These are phyloP conservation scores for Poeciliopsis prolifica DNA, from an alignment of 2,113 vertebrate species.

Conservation along the genomic window DNA sequence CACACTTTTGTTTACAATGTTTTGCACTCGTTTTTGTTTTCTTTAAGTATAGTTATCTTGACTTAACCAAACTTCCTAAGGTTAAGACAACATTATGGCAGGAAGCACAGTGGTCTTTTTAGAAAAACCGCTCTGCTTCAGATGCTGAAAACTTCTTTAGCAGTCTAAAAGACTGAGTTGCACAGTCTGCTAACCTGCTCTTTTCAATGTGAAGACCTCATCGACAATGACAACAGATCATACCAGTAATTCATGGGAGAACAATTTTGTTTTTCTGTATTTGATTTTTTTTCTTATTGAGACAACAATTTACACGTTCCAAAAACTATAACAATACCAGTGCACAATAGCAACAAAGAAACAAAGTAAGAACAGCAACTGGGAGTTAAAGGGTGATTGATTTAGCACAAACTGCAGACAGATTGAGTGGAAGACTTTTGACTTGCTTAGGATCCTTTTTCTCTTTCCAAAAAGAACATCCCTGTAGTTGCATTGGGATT, in stretches of 20 bases:
- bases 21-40: neutral
- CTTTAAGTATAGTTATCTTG: neutral
- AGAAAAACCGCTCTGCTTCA: neutral
- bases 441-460: too few relatives aligned
- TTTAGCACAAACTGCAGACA: too few relatives aligned
- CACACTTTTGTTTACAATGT: neutral
- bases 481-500: too few relatives aligned
- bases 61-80: neutral
- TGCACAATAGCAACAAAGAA: neutral
- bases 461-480: too few relatives aligned
- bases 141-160: neutral
- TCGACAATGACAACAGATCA: neutral
- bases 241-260: neutral
- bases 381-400: too few relatives aligned
- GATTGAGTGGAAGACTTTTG: too few relatives aligned
- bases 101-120: neutral
- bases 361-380: too few relatives aligned
- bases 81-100: constrained; percentile 6
- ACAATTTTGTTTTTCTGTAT: neutral
- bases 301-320: too few relatives aligned
- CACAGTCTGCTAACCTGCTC: neutral
- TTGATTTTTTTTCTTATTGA: too few relatives aligned
- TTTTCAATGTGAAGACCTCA: neutral
- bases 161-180: neutral
- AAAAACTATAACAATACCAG: neutral